These are phyloP conservation scores for Pristionchus exspectatus DNA, from an alignment of 2,888 invertebrate species.

Conservation along the genomic window DNA sequence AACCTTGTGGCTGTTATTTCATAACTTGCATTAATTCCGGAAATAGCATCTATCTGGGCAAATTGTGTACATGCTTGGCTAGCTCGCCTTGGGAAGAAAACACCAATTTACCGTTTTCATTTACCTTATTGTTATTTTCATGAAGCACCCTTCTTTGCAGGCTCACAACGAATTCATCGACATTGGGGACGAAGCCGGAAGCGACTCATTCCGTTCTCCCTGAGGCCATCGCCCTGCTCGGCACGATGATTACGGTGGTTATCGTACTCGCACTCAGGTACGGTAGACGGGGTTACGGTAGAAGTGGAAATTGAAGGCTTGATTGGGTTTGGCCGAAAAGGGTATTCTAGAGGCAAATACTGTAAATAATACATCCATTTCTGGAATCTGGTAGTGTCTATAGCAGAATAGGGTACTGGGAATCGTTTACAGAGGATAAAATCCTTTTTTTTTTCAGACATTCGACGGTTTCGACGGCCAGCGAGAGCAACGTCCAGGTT, in stretches of 20 bases:
- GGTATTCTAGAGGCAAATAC: background rate
- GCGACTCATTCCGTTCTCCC: constrained; percentile 8
- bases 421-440: background rate
- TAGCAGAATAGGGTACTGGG: too few relatives aligned
- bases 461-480: background rate
- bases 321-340: background rate
- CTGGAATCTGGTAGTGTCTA: too few relatives aligned
- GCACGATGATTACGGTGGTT: background rate
- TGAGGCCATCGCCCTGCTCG: background rate
- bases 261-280: constrained; percentile 36
- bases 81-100: too few relatives aligned
- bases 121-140: too few relatives aligned
- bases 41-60: too few relatives aligned
- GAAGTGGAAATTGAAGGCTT: background rate
- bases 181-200: background rate
- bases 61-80: too few relatives aligned
- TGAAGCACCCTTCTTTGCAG: background rate
- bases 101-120: too few relatives aligned
- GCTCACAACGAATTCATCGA: background rate
- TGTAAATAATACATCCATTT: background rate
- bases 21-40: too few relatives aligned
- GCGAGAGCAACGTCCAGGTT: constrained; percentile 23
- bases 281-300: background rate
- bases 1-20: too few relatives aligned
- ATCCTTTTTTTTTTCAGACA: background rate